phyloP scores from a whole-genome alignment of 64 coral and sea anemone species.

The Platygyra sinensis region DNA sequence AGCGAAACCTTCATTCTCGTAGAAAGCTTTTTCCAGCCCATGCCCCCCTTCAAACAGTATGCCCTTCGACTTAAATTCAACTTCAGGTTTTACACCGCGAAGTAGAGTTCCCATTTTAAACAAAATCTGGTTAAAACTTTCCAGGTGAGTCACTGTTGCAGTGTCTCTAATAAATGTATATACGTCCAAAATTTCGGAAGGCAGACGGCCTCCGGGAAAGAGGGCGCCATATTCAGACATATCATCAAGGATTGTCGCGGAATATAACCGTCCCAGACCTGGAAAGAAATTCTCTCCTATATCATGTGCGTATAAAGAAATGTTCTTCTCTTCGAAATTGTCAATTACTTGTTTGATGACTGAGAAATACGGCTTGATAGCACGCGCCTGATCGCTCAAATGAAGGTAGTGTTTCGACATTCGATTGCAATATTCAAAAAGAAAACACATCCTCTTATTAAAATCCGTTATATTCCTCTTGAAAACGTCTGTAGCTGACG shows the following conservation, averaged over 20 bases:
- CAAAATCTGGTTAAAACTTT: neutral
- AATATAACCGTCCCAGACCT: neutral
- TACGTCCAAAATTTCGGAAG: neutral
- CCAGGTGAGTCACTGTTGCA: neutral
- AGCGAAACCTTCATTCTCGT: conserved; percentile 4
- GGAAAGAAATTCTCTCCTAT: neutral
- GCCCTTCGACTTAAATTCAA: neutral
- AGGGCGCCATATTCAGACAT: conserved; percentile 48
- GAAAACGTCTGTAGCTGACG: conserved; percentile 2
- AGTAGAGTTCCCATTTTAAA: neutral
- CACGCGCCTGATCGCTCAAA: conserved; percentile 23
- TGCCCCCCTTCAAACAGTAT: neutral
- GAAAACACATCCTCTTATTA: conserved; percentile 34
- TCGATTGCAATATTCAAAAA: conserved; percentile 30
- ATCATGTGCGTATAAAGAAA: neutral
- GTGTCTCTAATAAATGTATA: rapidly evolving
- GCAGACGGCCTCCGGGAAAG: neutral
- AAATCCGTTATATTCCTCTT: neutral
- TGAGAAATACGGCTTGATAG: conserved; percentile 19
- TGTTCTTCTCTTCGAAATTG: neutral
- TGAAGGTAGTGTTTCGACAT: conserved; percentile 32
- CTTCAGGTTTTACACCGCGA: neutral
- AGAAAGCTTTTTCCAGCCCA: conserved; percentile 36
- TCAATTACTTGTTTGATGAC: conserved; percentile 3
- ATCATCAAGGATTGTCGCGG: neutral